Conservation (phyloP, 2,113 vertebrate genomes). For the Entelurus aequoreus region DNA sequence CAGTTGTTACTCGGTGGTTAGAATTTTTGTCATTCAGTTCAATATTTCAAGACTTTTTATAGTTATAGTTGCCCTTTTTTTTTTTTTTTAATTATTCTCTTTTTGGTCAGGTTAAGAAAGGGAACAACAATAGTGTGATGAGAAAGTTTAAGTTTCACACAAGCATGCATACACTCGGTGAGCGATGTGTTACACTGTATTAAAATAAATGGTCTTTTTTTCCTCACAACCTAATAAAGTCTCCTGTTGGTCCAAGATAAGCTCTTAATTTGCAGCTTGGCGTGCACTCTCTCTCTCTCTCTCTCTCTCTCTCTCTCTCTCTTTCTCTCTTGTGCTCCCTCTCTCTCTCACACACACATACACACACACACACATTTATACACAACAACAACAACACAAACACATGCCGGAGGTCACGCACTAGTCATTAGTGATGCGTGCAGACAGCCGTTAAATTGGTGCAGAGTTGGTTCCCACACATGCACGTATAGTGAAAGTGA, state of each 20-base stretch:
- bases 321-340: too few relatives aligned
- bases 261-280: background rate
- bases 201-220: slow-evolving; percentile 20
- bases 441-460: slow-evolving; percentile 13
- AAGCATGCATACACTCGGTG: background rate
- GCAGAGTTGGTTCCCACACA: slow-evolving; percentile 8
- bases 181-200: background rate
- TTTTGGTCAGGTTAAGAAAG: too few relatives aligned
- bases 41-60: too few relatives aligned
- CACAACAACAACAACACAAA: background rate
- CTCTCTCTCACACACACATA: background rate
- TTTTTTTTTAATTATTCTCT: too few relatives aligned
- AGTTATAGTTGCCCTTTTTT: too few relatives aligned
- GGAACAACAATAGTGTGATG: too few relatives aligned
- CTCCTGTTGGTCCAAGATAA: background rate
- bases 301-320: too few relatives aligned
- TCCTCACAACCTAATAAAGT: slow-evolving; percentile 8
- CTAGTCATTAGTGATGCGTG: slow-evolving; percentile 19
- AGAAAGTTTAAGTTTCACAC: background rate
- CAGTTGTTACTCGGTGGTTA: too few relatives aligned
- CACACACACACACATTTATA: background rate
- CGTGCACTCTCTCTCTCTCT: background rate
- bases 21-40: too few relatives aligned
- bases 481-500: background rate
- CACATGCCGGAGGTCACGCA: slow-evolving; percentile 5